Conservation (phyloP, 2,888 invertebrate species). For the Pandemis cinnamomeana region DNA sequence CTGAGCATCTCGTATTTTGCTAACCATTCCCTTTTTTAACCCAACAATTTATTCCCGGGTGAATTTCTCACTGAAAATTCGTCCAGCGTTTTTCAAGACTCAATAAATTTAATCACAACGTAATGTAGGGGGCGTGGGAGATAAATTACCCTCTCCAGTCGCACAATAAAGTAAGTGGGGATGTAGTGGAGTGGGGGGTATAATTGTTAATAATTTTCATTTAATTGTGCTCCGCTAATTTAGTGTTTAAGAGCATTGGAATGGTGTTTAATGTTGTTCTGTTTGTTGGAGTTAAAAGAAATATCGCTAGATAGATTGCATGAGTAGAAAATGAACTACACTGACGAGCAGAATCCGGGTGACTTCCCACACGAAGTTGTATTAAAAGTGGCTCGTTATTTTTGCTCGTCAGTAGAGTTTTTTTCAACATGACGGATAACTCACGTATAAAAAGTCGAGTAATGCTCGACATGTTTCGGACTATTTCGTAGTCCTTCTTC, state of each 20-base stretch:
- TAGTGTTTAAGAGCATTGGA: conserved; percentile 4
- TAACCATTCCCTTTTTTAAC: conserved; percentile 10
- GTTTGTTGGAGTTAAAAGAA: background rate
- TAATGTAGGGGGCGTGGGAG: conserved; percentile 37
- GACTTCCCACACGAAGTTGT: too few species aligned
- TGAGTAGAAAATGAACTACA: too few species aligned
- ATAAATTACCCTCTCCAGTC: conserved; percentile 37
- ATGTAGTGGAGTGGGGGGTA: conserved; percentile 28
- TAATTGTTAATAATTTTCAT: conserved; percentile 41
- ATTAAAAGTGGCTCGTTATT: too few species aligned
- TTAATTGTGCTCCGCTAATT: conserved; percentile 28
- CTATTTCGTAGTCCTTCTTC: too few species aligned
- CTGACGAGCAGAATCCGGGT: too few species aligned
- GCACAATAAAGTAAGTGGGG: conserved; percentile 37
- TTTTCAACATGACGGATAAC: too few species aligned
- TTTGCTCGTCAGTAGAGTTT: too few species aligned
- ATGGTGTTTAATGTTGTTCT: background rate
- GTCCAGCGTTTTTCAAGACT: conserved; percentile 35
- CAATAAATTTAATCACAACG: conserved; percentile 41
- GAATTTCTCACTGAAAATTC: conserved; percentile 30
- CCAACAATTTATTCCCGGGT: conserved; percentile 10
- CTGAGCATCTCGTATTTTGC: background rate
- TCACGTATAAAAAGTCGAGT: too few species aligned
- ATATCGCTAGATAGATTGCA: background rate
- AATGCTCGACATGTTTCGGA: too few species aligned